Evolutionary conservation across 1,140 invertebrate genomes (phyloP).

Genomic region (Augochlora pura): DNA sequence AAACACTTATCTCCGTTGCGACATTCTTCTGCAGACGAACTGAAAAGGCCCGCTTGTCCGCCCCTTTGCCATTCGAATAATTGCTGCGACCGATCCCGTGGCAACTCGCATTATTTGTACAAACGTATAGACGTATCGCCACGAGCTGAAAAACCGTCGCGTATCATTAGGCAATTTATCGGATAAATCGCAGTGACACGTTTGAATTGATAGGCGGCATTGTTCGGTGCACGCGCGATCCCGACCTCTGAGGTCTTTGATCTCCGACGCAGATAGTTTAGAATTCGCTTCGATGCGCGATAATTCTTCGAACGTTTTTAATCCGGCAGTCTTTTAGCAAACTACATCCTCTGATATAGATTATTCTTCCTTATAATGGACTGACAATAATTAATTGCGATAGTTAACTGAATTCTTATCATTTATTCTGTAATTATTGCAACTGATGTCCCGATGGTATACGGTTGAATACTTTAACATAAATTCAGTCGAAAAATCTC

Average conservation of each 20-base stretch:
- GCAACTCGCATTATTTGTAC: constrained; percentile 37
- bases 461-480: too few species aligned
- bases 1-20: background rate
- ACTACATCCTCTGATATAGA: too few species aligned
- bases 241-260: background rate
- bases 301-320: too few species aligned
- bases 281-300: background rate
- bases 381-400: too few species aligned
- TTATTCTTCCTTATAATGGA: too few species aligned
- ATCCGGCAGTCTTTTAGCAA: too few species aligned
- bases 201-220: constrained; percentile 53
- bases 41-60: background rate
- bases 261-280: background rate
- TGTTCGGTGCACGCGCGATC: background rate
- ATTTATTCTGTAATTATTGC: too few species aligned
- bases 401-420: too few species aligned
- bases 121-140: constrained; percentile 35
- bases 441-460: too few species aligned
- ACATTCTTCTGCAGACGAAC: background rate
- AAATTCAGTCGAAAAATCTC: too few species aligned
- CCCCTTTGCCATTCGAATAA: constrained; percentile 32
- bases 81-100: background rate
- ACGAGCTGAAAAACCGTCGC: constrained; percentile 15
- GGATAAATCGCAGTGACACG: constrained; percentile 61
- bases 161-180: constrained; percentile 64